Percentiles rank a stretch among this genome's conserved stretches.
phyloP scores from a whole-genome alignment of 2,113 vertebrate species.

The Drymodes brunneopygia region DNA sequence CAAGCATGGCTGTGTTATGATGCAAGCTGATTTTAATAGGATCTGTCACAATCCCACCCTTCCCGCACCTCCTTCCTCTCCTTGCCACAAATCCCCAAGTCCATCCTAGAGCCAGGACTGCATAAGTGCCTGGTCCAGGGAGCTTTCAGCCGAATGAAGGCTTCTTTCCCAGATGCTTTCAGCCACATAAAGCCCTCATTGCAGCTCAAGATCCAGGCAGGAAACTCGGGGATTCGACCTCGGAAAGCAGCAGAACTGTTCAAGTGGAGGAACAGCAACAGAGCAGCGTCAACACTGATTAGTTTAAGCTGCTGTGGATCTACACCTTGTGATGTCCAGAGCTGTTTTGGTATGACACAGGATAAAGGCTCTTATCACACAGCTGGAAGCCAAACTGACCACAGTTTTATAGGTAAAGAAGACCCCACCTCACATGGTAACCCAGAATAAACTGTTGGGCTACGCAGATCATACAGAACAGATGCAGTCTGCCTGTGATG shows the following conservation, averaged over 20 bases:
- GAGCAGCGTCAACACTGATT: accelerated
- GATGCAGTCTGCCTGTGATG: not conserved
- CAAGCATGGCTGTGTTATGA: not conserved
- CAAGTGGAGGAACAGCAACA: not conserved
- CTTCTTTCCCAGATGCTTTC: not conserved
- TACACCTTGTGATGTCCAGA: not conserved
- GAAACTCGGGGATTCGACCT: not conserved
- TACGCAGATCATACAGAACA: not conserved
- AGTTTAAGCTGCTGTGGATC: not conserved
- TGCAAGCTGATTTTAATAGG: not conserved
- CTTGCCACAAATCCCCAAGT: not conserved
- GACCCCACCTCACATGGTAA: not conserved
- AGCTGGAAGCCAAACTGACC: not conserved
- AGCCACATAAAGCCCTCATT: not conserved
- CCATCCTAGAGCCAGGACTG: not conserved
- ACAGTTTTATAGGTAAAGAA: not conserved
- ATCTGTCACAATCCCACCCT: not conserved
- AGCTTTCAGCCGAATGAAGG: not conserved
- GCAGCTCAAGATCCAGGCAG: not conserved
- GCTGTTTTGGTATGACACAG: not conserved
- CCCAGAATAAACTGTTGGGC: not conserved
- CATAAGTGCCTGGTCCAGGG: not conserved
- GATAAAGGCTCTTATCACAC: not conserved
- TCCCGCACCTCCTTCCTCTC: not conserved
- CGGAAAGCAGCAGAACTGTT: not conserved